Percentiles rank a stretch among this genome's conserved stretches.
phyloP scores from a whole-genome alignment of 2,888 invertebrate species.

The Exocentrus adspersus region DNA sequence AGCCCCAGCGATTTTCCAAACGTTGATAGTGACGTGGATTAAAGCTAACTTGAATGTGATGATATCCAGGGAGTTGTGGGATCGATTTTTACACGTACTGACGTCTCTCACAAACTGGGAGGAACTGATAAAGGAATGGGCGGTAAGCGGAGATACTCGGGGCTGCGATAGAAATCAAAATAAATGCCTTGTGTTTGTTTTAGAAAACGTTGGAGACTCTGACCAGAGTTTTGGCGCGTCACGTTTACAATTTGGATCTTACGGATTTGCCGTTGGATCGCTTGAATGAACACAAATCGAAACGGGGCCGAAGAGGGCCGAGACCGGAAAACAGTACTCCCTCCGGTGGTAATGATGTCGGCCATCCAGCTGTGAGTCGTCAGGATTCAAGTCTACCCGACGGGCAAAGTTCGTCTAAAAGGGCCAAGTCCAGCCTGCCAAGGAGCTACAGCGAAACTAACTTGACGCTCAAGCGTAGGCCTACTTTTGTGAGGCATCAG shows the following conservation, averaged over 20 bases:
- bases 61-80: constrained; percentile 91
- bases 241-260: constrained; percentile 94
- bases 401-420: constrained; percentile 51
- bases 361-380: constrained; percentile 48
- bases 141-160: too few species aligned
- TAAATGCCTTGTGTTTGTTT: too few species aligned
- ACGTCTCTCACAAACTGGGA: constrained; percentile 93
- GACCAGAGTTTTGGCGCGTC: constrained; percentile 92
- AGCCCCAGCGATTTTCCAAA: constrained; percentile 90
- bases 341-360: constrained; percentile 42
- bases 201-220: constrained; percentile 97
- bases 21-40: constrained; percentile 97
- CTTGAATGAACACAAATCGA: constrained; percentile 81
- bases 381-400: constrained; percentile 60
- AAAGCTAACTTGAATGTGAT: constrained; percentile 95
- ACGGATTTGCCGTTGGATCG: constrained; percentile 85
- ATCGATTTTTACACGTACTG: constrained; percentile 88
- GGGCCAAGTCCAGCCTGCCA: constrained; percentile 51
- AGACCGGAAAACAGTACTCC: constrained; percentile 52
- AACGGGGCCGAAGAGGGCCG: constrained; percentile 68
- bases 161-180: too few species aligned
- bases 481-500: constrained; percentile 46
- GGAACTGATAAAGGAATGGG: constrained; percentile 95
- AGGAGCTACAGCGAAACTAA: constrained; percentile 71
- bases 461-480: constrained; percentile 58